A percentile compares a stretch with the other conserved stretches of the same genome.
Conservation (phyloP, 2,888 invertebrate species). For the Scaeva pyrastri region DNA sequence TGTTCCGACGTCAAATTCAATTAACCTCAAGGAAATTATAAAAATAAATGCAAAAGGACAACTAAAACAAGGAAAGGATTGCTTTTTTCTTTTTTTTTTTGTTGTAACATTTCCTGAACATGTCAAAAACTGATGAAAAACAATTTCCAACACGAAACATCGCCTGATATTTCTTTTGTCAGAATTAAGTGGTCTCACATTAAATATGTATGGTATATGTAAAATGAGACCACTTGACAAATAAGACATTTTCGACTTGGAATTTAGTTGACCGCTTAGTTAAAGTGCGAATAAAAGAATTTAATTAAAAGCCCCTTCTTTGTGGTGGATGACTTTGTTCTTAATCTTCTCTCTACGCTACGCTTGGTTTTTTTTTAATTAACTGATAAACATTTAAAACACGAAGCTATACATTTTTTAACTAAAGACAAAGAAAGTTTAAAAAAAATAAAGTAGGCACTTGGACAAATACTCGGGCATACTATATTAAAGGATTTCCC, state of each 20-base stretch:
- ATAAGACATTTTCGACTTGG: constrained; percentile 24
- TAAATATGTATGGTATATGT: constrained; percentile 20
- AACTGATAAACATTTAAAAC: constrained; percentile 52
- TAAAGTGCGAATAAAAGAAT: constrained; percentile 45
- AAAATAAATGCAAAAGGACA: not conserved
- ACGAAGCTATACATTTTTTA: constrained; percentile 13
- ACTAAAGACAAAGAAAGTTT: not conserved
- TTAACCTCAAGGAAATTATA: constrained; percentile 37
- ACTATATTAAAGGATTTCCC: constrained; percentile 56
- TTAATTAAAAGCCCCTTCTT: constrained; percentile 35
- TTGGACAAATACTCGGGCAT: not conserved
- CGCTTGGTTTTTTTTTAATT: constrained; percentile 38
- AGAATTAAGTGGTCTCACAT: constrained; percentile 18
- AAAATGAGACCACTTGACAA: not conserved
- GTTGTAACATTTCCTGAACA: constrained; percentile 59
- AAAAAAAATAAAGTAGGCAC: not conserved
- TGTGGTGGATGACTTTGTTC: not conserved
- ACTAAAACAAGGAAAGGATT: constrained; percentile 44
- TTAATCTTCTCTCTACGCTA: not conserved
- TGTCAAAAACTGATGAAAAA: constrained; percentile 41
- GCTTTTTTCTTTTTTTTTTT: not conserved
- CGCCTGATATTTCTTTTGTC: constrained; percentile 44
- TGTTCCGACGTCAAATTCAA: constrained; percentile 52
- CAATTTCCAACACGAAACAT: constrained; percentile 65
- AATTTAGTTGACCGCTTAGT: constrained; percentile 38